phyloP scores from a whole-genome alignment of 2,888 invertebrate genomes.

The Carabus problematicus region DNA sequence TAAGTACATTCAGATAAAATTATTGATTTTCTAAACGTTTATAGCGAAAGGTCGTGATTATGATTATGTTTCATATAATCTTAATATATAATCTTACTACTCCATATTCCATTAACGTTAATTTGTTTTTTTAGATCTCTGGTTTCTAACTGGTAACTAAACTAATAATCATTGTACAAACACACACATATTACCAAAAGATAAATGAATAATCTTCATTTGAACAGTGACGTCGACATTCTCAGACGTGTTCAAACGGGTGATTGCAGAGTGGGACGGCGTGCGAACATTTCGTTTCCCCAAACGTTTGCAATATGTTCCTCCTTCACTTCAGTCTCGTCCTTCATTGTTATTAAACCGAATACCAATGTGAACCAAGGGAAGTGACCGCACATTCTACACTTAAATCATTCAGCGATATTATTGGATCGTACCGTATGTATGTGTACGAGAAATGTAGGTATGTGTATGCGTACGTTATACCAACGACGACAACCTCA shows the following conservation, averaged over 20 bases:
- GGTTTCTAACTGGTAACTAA: no score
- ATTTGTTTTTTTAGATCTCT: no score
- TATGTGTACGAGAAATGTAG: not conserved
- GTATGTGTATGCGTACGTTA: not conserved
- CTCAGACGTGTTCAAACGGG: constrained; percentile 1
- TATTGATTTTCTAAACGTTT: no score
- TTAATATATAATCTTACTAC: no score
- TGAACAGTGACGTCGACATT: not conserved
- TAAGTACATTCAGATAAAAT: no score
- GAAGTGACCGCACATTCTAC: constrained; percentile 29
- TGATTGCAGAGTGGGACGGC: not conserved
- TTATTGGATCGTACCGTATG: not conserved
- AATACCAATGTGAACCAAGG: constrained; percentile 17
- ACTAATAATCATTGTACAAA: no score
- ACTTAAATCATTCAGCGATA: constrained; percentile 17
- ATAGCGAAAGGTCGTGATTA: no score
- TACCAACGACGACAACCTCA: not conserved
- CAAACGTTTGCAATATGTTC: constrained; percentile 27
- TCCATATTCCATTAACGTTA: no score
- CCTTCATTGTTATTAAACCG: constrained; percentile 31
- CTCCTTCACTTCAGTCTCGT: constrained; percentile 5
- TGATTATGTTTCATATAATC: no score
- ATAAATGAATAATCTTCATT: constrained; percentile 5
- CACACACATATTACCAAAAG: not conserved
- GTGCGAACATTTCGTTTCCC: no score